These are phyloP conservation scores for Andricus quercusramuli DNA, from an alignment of 2,888 invertebrate genomes.

Conservation along the genomic window DNA sequence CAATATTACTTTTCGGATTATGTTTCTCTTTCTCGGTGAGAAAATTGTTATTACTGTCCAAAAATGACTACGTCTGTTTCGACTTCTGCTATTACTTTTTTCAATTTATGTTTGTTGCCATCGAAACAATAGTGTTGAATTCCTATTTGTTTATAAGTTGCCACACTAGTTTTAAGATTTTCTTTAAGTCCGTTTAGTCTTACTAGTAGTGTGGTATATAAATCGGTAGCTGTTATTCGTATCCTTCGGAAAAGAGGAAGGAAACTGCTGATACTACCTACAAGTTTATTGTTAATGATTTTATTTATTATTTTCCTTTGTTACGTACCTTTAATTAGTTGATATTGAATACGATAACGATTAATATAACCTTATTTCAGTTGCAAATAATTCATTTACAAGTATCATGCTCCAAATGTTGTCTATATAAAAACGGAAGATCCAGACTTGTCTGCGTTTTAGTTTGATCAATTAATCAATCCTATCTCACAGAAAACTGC, in stretches of 20 bases:
- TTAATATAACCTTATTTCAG: background rate
- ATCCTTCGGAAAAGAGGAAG: conserved; percentile 77
- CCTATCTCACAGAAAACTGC: conserved; percentile 98
- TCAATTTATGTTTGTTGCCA: background rate
- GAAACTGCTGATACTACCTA: conserved; percentile 82
- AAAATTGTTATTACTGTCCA: conserved; percentile 53
- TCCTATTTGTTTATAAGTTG: conserved; percentile 3
- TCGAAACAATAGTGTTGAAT: background rate
- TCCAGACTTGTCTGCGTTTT: conserved; percentile 99
- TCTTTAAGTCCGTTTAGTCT: conserved; percentile 45
- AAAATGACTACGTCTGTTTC: background rate
- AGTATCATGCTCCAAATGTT: conserved; percentile 99
- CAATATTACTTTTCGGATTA: conserved; percentile 99
- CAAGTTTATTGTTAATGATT: conserved; percentile 27
- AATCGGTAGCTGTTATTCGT: conserved; percentile 81
- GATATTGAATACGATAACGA: background rate
- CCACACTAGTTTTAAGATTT: conserved; percentile 78
- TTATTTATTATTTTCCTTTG: background rate
- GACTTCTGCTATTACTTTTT: background rate
- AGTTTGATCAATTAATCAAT: conserved; percentile 99
- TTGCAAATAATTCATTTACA: conserved; percentile 74
- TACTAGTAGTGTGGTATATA: conserved; percentile 79
- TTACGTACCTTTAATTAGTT: background rate
- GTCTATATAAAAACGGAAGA: conserved; percentile 99
- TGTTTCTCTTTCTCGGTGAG: conserved; percentile 98